Evolutionary conservation across 2,888 invertebrate species (phyloP).

Genomic region (Crossocerus cetratus): DNA sequence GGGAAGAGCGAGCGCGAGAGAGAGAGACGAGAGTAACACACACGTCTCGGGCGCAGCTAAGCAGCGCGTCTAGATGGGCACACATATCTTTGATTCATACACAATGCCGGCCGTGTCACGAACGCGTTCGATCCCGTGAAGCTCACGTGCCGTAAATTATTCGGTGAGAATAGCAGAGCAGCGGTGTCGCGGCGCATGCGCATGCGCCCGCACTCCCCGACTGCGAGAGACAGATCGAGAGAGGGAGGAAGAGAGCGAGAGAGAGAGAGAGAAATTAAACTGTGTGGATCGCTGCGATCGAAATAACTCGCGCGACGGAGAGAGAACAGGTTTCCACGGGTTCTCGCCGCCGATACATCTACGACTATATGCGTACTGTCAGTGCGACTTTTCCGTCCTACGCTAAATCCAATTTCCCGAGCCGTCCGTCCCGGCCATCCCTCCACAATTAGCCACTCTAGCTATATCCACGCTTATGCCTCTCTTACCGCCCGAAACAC

Average conservation of each 20-base stretch:
- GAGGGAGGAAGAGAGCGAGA: too few species aligned
- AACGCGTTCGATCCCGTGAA: conserved; percentile 57
- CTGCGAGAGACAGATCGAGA: too few species aligned
- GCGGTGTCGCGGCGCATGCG: conserved; percentile 59
- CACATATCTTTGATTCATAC: conserved; percentile 53
- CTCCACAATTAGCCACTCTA: too few species aligned
- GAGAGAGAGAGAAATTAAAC: conserved; percentile 54
- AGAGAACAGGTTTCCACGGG: conserved; percentile 56
- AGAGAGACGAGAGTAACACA: too few species aligned
- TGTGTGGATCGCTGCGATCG: conserved; percentile 59
- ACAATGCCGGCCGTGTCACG: conserved; percentile 50
- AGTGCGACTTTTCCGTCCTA: neutral
- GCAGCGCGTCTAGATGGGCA: conserved; percentile 29
- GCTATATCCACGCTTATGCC: too few species aligned
- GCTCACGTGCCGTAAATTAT: conserved; percentile 63
- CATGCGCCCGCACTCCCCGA: conserved; percentile 32
- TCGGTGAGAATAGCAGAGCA: conserved; percentile 62
- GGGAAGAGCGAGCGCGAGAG: too few species aligned
- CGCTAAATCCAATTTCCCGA: neutral
- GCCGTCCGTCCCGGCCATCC: too few species aligned
- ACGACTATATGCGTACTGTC: conserved; percentile 12
- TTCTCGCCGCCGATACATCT: conserved; percentile 36
- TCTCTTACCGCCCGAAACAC: too few species aligned
- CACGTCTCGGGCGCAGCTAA: conserved; percentile 31
- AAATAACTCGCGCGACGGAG: conserved; percentile 53